Evolutionary conservation across 2,888 invertebrate species (phyloP), one percentile per base, ranked within the genome.

Genomic region (Melieria crassipennis): DNA sequence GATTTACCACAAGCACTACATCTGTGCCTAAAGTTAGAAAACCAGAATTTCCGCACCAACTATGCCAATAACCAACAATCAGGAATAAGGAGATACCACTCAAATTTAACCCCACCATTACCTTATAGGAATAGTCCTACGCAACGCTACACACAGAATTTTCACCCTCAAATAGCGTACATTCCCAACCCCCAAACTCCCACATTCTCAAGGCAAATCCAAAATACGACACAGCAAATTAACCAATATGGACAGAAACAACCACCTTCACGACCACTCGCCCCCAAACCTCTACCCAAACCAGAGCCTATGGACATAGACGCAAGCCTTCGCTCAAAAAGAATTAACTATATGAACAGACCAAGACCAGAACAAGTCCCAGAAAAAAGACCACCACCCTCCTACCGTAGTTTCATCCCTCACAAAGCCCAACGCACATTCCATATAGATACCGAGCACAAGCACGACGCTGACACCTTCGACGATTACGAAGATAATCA

Each of bases 1-100:
- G 74, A 76, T 45, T 69, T 78, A 5, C 75, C 75, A 16, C 73
- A 77, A 48, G 78, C 75, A 4, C 66, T 76, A 9, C 73, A 73
- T 11, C 55, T 74, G 5, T 73, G 73, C 30, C 58, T 74, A 4
- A 71, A 73, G 13, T n/a, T 75, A 7, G 71, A 74, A 64, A 75
- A 75, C 16, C 73, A 65, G 48, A 56, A 72, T 10, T 64, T 56
- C 47, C 64, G 72, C 3, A 68, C 64, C 47, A 13, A 73, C 47
- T 63, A 69, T 66, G 65, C 72, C 9, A 57, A 69, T 10, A 61
- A 61, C 13, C 64, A 65, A 55, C 71, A 71, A 48, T 50, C 55
- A 57, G 50, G 13, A 16, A 65, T 45, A 52, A 72, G 57, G 65
- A 52, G 46, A 56, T 64, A 68, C 47, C 46, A 67, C 43, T 64